Evolutionary conservation across 2,797 vertebrate species (phyloP).

Genomic region (Peromyscus aztecus): DNA sequence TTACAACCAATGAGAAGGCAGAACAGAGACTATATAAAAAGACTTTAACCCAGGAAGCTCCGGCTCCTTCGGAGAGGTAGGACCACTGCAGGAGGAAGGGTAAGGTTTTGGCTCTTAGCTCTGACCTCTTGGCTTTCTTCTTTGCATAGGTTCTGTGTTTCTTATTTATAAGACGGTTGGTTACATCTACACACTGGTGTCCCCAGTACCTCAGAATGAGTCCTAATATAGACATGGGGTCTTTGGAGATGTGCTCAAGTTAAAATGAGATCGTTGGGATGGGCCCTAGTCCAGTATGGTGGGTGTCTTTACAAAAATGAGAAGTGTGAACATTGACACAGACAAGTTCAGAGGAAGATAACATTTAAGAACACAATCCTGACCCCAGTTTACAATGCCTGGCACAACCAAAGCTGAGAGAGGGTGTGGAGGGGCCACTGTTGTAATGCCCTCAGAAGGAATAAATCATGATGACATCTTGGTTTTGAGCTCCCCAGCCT

Average conservation of each 20-base stretch:
- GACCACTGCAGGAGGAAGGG: too few species aligned
- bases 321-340: background rate
- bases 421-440: fast-evolving
- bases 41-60: too few species aligned
- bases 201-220: background rate
- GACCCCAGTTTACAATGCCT: background rate
- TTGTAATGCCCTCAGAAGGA: background rate
- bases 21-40: too few species aligned
- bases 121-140: too few species aligned
- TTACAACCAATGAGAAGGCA: too few species aligned
- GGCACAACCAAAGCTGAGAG: background rate
- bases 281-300: background rate
- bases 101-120: too few species aligned
- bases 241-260: background rate
- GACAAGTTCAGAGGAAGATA: background rate
- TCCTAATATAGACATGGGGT: background rate
- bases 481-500: background rate
- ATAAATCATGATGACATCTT: background rate
- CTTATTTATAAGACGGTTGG: too few species aligned
- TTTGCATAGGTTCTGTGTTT: too few species aligned
- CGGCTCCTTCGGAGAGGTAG: too few species aligned
- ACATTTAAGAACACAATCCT: background rate
- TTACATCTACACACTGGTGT: background rate
- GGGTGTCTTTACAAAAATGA: background rate
- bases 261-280: background rate